Percentiles rank a stretch among this genome's conserved stretches.
phyloP scores from a whole-genome alignment of 2,888 invertebrate genomes.

The Rapana venosa region DNA sequence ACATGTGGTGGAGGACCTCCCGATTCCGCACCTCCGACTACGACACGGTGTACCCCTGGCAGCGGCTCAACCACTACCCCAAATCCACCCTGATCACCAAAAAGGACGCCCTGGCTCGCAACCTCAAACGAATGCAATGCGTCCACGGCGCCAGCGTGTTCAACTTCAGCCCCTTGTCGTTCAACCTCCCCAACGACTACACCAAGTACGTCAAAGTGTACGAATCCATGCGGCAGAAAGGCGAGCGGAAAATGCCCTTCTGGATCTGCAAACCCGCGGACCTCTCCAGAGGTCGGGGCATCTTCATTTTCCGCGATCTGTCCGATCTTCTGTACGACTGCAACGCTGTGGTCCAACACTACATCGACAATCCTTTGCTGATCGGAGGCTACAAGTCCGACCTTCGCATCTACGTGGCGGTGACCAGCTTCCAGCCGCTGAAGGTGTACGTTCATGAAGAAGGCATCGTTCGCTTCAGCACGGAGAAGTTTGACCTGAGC shows the following conservation, averaged over 20 bases:
- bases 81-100: slow-evolving; percentile 86
- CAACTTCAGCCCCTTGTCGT: slow-evolving; percentile 86
- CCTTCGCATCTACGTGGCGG: slow-evolving; percentile 73
- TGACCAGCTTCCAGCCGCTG: slow-evolving; percentile 74
- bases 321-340: slow-evolving; percentile 84
- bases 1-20: slow-evolving; percentile 90
- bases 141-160: slow-evolving; percentile 85
- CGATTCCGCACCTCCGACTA: slow-evolving; percentile 83
- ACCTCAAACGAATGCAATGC: slow-evolving; percentile 87
- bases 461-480: slow-evolving; percentile 83
- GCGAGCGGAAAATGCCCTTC: slow-evolving; percentile 68
- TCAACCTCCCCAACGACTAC: slow-evolving; percentile 90
- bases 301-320: slow-evolving; percentile 86
- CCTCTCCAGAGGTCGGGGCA: slow-evolving; percentile 90
- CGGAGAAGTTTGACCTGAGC: slow-evolving; percentile 86
- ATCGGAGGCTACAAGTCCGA: slow-evolving; percentile 77
- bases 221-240: slow-evolving; percentile 63
- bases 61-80: slow-evolving; percentile 87
- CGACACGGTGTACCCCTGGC: slow-evolving; percentile 71
- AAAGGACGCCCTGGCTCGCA: slow-evolving; percentile 88
- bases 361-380: slow-evolving; percentile 73
- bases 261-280: slow-evolving; percentile 95
- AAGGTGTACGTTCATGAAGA: slow-evolving; percentile 73
- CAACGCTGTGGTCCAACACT: slow-evolving; percentile 88
- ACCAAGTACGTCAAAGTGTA: slow-evolving; percentile 90